phyloP scores from a whole-genome alignment of 2,113 vertebrate genomes.

The Anhinga anhinga region DNA sequence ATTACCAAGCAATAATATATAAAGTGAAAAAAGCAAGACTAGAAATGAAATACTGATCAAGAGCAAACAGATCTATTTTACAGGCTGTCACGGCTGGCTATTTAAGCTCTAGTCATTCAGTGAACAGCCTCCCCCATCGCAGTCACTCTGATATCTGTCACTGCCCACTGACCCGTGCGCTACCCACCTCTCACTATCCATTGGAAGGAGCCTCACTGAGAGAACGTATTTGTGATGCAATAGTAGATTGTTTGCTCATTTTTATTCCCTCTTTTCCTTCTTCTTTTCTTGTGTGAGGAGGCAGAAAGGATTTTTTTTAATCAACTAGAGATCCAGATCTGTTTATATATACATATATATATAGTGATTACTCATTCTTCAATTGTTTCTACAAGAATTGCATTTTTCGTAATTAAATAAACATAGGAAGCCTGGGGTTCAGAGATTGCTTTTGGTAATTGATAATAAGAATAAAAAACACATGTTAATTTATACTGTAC shows the following conservation, averaged over 20 bases:
- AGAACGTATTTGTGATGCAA: neutral
- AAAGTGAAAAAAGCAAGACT: neutral
- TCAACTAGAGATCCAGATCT: neutral
- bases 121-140: neutral
- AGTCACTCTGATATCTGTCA: neutral
- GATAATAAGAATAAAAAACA: neutral
- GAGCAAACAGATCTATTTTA: neutral
- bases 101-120: neutral
- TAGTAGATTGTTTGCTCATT: neutral
- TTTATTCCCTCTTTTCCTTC: neutral
- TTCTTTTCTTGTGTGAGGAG: neutral
- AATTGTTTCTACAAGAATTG: neutral
- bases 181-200: neutral
- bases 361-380: neutral
- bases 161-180: neutral
- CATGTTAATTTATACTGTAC: neutral
- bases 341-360: neutral
- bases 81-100: neutral
- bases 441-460: neutral
- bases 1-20: neutral
- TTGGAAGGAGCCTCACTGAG: neutral
- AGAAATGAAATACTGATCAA: neutral
- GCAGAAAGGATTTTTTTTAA: neutral
- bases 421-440: neutral
- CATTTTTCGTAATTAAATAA: neutral